phyloP scores from a whole-genome alignment of 1,140 invertebrate species.

The Manduca sexta region DNA sequence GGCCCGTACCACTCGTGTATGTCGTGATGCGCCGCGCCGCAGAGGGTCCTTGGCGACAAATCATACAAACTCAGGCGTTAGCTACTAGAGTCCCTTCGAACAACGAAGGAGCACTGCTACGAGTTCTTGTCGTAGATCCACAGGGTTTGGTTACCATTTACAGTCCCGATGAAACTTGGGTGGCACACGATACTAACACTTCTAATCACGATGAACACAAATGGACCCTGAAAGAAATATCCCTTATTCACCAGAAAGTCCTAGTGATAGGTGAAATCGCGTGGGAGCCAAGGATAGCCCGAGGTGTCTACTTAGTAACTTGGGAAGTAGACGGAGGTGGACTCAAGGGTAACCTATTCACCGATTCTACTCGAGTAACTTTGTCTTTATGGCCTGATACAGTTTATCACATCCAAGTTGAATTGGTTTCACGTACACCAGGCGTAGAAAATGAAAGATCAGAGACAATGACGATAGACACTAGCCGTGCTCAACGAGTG shows the following conservation, averaged over 20 bases:
- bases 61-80: conserved; percentile 77
- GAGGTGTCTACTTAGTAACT: conserved; percentile 83
- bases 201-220: conserved; percentile 69
- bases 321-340: conserved; percentile 89
- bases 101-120: conserved; percentile 74
- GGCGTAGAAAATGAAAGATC: conserved; percentile 76
- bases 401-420: conserved; percentile 85
- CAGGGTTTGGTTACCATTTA: conserved; percentile 80
- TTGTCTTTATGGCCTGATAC: conserved; percentile 87
- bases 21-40: conserved; percentile 78
- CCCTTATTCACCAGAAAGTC: conserved; percentile 80
- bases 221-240: conserved; percentile 78
- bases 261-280: conserved; percentile 84
- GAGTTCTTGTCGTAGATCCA: conserved; percentile 78
- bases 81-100: conserved; percentile 75
- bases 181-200: conserved; percentile 74
- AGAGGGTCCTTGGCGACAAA: conserved; percentile 78
- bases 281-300: conserved; percentile 79
- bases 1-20: conserved; percentile 76
- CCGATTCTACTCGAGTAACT: conserved; percentile 83
- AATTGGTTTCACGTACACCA: conserved; percentile 74
- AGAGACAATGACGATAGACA: conserved; percentile 77
- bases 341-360: conserved; percentile 88
- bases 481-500: conserved; percentile 75
- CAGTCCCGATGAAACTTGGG: conserved; percentile 77